Evolutionary conservation across 2,797 vertebrate species (phyloP).

Genomic region (Falco concolor): DNA sequence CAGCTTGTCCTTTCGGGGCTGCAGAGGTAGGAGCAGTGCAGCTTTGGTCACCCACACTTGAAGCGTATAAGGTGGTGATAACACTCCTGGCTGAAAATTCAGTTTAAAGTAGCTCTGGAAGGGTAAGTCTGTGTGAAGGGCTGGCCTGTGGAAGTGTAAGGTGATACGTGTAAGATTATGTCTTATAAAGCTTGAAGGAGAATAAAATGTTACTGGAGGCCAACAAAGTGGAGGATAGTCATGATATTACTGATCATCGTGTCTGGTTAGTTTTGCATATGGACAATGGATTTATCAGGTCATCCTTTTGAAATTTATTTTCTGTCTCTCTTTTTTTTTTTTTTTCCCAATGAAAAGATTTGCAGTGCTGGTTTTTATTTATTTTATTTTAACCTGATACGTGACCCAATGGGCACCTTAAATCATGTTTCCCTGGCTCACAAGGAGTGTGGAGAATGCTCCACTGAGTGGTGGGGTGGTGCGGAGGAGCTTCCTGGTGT

Average conservation of each 20-base stretch:
- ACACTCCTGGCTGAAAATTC: not conserved
- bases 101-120: not conserved
- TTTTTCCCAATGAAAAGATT: not conserved
- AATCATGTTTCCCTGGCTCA: not conserved
- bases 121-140: not conserved
- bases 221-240: not conserved
- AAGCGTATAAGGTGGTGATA: not conserved
- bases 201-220: not conserved
- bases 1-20: not conserved
- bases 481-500: not conserved
- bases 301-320: not conserved
- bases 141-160: not conserved
- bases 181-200: not conserved
- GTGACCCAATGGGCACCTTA: too few species aligned
- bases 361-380: not conserved
- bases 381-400: not conserved
- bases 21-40: not conserved
- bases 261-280: not conserved
- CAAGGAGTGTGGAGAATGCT: not conserved
- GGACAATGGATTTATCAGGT: not conserved
- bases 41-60: not conserved
- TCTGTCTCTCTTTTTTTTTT: not conserved
- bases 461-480: not conserved
- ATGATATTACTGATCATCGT: not conserved
- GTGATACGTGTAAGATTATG: not conserved